Percentiles rank a stretch among this genome's conserved stretches.
Evolutionary conservation across 2,888 invertebrate species (phyloP).

Genomic region (Baronia brevicornis): DNA sequence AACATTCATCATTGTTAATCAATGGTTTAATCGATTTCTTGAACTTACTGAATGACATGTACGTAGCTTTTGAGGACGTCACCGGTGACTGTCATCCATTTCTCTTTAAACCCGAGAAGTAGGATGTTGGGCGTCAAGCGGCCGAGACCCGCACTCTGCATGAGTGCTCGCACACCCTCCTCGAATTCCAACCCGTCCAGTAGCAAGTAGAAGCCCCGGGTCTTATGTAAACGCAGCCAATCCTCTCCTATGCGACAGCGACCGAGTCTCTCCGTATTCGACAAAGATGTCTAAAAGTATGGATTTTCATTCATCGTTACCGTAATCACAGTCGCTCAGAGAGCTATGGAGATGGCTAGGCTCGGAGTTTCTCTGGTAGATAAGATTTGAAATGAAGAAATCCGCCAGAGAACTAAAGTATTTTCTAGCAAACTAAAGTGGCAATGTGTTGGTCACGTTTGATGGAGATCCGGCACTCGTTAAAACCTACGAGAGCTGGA

Average conservation of each 20-base stretch:
- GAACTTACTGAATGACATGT: conserved; percentile 88
- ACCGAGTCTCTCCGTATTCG: conserved; percentile 65
- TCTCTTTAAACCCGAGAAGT: conserved; percentile 90
- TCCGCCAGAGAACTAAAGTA: too few relatives aligned
- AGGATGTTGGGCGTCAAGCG: conserved; percentile 91
- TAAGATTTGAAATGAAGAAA: too few relatives aligned
- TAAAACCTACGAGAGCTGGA: too few relatives aligned
- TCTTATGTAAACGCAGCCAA: conserved; percentile 82
- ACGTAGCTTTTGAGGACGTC: conserved; percentile 86
- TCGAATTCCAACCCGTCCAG: conserved; percentile 81
- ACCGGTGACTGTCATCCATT: conserved; percentile 83
- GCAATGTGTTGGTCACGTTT: too few relatives aligned
- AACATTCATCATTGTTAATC: not conserved
- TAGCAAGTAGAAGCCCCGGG: conserved; percentile 88
- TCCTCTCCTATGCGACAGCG: conserved; percentile 77
- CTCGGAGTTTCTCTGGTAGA: too few relatives aligned
- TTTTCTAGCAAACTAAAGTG: too few relatives aligned
- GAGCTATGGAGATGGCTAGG: too few relatives aligned
- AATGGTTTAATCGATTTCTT: not conserved
- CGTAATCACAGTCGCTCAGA: too few relatives aligned
- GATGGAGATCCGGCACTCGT: too few relatives aligned
- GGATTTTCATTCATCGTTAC: too few relatives aligned
- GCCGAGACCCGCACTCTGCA: conserved; percentile 89
- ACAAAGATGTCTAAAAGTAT: conserved; percentile 32
- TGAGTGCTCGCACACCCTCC: conserved; percentile 81